Conservation (phyloP, 2,113 vertebrate species). For the Pygoscelis antarcticus region DNA sequence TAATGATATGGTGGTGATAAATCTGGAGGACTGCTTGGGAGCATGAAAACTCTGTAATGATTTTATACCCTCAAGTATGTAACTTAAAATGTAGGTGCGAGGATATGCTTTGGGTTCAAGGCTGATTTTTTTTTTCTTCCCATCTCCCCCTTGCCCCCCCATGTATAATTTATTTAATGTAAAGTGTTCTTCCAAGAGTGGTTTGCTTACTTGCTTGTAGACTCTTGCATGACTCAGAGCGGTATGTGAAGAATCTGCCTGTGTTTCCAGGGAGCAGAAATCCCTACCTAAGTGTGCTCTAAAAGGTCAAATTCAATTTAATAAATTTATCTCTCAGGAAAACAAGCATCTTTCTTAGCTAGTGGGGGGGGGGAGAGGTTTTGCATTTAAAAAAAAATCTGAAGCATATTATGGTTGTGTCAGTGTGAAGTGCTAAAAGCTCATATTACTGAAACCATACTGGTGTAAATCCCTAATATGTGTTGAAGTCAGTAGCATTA, state of each 20-base stretch:
- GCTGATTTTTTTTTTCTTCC: neutral
- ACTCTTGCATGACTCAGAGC: neutral
- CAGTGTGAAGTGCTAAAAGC: slow-evolving; percentile 16
- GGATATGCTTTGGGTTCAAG: neutral
- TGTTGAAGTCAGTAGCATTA: neutral
- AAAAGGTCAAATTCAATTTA: slow-evolving; percentile 19
- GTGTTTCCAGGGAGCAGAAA: slow-evolving; percentile 19
- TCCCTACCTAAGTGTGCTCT: neutral
- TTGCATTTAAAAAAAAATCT: neutral
- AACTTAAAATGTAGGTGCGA: neutral
- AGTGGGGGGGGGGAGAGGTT: too few relatives aligned
- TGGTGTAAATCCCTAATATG: slow-evolving; percentile 4
- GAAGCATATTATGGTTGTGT: neutral
- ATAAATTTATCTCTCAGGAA: neutral
- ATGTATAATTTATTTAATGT: neutral
- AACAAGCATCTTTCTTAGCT: neutral
- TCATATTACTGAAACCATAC: neutral
- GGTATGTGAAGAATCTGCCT: neutral
- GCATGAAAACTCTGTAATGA: neutral
- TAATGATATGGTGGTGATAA: neutral
- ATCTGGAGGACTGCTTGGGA: neutral
- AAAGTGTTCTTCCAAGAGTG: neutral
- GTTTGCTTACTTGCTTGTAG: neutral
- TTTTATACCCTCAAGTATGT: neutral
- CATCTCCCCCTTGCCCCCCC: too few relatives aligned